Conservation (phyloP, 2,113 vertebrate genomes). For the Carollia perspicillata region DNA sequence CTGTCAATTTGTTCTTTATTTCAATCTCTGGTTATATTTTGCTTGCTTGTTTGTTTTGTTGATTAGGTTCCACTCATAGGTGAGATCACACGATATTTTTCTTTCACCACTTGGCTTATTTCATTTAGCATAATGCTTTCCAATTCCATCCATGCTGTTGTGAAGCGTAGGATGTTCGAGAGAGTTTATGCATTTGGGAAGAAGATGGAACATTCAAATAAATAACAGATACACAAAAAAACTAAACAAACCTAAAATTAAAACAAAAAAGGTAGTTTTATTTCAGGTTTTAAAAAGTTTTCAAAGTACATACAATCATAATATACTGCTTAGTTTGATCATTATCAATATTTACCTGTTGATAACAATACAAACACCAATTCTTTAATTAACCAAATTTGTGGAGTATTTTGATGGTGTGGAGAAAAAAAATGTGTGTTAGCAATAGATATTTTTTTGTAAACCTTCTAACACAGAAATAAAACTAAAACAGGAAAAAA, state of each 20-base stretch:
- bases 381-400: not conserved
- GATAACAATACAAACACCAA: not conserved
- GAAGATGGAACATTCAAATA: not conserved
- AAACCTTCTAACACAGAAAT: not conserved
- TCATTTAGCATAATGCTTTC: too few species aligned
- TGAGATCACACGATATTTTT: too few species aligned
- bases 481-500: not conserved
- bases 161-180: not conserved
- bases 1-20: too few species aligned
- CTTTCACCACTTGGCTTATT: too few species aligned
- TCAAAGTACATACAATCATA: not conserved
- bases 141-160: too few species aligned
- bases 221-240: not conserved
- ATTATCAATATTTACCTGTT: not conserved
- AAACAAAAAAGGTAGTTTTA: not conserved
- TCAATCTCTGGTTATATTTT: too few species aligned
- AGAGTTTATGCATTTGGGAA: not conserved
- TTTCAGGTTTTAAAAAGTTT: not conserved
- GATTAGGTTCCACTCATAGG: too few species aligned
- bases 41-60: too few species aligned
- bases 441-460: not conserved
- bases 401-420: not conserved
- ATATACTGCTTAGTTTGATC: not conserved
- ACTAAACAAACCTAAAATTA: not conserved
- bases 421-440: not conserved